A percentile compares a stretch with the other conserved stretches of the same genome.
Evolutionary conservation across 2,113 vertebrate species (phyloP).

Genomic region (Trichomycterus rosablanca): DNA sequence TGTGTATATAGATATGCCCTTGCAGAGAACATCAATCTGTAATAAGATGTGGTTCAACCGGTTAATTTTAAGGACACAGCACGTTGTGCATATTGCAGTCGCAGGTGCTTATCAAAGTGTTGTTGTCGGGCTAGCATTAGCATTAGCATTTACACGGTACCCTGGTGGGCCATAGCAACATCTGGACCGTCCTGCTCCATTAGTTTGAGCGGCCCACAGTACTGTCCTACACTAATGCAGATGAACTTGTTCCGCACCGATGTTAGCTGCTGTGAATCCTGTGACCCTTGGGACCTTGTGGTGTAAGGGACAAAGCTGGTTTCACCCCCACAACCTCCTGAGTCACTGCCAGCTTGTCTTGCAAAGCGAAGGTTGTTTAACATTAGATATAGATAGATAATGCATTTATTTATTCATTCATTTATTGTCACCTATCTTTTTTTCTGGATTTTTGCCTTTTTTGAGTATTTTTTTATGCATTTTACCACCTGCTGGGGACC

Average conservation of each 20-base stretch:
- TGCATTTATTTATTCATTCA: too few species aligned
- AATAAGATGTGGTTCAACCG: neutral
- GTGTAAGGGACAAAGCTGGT: slow-evolving; percentile 47
- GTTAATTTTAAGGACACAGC: slow-evolving; percentile 13
- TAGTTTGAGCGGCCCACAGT: slow-evolving; percentile 44
- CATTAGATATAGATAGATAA: too few species aligned
- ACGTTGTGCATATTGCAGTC: neutral
- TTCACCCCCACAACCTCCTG: neutral
- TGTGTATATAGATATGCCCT: slow-evolving; percentile 35
- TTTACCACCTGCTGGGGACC: too few species aligned
- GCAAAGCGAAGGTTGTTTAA: too few species aligned
- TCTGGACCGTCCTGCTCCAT: slow-evolving; percentile 69
- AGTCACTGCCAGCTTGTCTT: slow-evolving; percentile 27
- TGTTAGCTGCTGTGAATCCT: slow-evolving; percentile 59
- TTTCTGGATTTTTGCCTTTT: too few species aligned
- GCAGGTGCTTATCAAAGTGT: neutral
- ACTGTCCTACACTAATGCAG: slow-evolving; percentile 53
- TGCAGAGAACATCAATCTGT: slow-evolving; percentile 1
- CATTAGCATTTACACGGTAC: slow-evolving; percentile 32
- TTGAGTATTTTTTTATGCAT: too few species aligned
- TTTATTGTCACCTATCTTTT: too few species aligned
- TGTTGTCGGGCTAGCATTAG: slow-evolving; percentile 47
- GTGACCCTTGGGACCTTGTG: slow-evolving; percentile 52
- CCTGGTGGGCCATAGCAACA: slow-evolving; percentile 53
- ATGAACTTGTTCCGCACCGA: slow-evolving; percentile 56